These are phyloP conservation scores for Megaceryle maxima DNA, from an alignment of 2,113 vertebrate genomes.

Conservation along the genomic window DNA sequence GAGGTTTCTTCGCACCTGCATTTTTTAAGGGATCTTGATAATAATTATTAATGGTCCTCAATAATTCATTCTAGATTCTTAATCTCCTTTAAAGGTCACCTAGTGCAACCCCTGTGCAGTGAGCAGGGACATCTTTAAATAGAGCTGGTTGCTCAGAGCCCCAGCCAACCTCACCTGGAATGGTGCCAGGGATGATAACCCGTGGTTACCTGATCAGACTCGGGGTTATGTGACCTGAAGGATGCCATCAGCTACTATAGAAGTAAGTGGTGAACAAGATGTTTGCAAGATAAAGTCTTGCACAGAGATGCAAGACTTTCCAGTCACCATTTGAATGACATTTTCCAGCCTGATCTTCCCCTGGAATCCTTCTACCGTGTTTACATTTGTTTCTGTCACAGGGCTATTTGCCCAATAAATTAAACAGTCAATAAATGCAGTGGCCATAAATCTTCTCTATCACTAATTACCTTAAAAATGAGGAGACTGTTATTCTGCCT, in stretches of 20 bases:
- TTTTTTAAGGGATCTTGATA: not conserved
- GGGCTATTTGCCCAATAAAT: not conserved
- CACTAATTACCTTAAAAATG: not conserved
- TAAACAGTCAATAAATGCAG: not conserved
- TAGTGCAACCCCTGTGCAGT: not conserved
- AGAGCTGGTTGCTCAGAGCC: no score
- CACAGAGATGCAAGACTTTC: not conserved
- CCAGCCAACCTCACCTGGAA: no score
- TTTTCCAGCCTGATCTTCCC: not conserved
- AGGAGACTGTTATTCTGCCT: not conserved
- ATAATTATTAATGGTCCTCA: not conserved
- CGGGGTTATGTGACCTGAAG: not conserved
- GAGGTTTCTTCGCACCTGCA: not conserved
- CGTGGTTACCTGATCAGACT: not conserved
- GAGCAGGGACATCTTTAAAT: no score
- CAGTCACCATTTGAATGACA: not conserved
- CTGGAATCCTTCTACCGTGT: not conserved
- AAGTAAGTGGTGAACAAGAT: not conserved
- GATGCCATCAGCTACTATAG: not conserved
- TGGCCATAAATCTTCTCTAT: not conserved
- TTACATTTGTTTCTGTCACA: conserved; percentile 1
- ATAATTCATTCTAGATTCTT: not conserved
- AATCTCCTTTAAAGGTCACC: not conserved
- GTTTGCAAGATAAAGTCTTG: not conserved
- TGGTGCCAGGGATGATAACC: no score